Evolutionary conservation across 2,888 invertebrate species (phyloP).

Genomic region (Drosophila subquinaria): DNA sequence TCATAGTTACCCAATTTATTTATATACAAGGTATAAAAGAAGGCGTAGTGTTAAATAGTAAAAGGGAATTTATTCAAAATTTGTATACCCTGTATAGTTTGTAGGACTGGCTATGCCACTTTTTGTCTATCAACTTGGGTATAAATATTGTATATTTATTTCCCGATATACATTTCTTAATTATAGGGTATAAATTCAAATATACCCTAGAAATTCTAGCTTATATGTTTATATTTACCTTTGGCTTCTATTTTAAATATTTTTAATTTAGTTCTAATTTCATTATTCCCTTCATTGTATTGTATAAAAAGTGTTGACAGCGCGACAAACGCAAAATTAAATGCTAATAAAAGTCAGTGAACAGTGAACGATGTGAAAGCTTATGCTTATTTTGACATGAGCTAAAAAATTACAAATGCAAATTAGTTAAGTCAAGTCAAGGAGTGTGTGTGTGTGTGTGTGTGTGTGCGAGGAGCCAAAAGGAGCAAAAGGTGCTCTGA

Average conservation of each 20-base stretch:
- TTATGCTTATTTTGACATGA: conserved; percentile 77
- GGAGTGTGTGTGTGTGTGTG: conserved; percentile 20
- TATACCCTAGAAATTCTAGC: too few relatives aligned
- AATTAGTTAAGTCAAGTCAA: conserved; percentile 64
- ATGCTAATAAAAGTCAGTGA: conserved; percentile 70
- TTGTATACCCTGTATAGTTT: background rate
- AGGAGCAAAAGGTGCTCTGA: conserved; percentile 28
- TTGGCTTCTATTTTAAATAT: background rate
- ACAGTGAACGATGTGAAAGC: conserved; percentile 54
- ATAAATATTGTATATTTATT: too few relatives aligned
- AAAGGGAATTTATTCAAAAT: background rate
- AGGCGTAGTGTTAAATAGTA: background rate
- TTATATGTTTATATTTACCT: too few relatives aligned
- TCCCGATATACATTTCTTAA: background rate
- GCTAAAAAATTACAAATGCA: conserved; percentile 80
- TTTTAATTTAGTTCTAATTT: too few relatives aligned
- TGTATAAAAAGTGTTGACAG: conserved; percentile 57
- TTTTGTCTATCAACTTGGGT: background rate
- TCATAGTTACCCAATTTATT: conserved; percentile 2
- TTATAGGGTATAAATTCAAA: background rate
- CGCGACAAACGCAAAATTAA: conserved; percentile 69
- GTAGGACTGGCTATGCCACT: background rate
- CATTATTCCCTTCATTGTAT: conserved; percentile 1
- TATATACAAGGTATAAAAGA: background rate
- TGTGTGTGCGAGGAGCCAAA: conserved; percentile 5